A percentile compares a stretch with the other conserved stretches of the same genome.
phyloP scores from a whole-genome alignment of 2,113 vertebrate species.

The Melanerpes formicivorus region DNA sequence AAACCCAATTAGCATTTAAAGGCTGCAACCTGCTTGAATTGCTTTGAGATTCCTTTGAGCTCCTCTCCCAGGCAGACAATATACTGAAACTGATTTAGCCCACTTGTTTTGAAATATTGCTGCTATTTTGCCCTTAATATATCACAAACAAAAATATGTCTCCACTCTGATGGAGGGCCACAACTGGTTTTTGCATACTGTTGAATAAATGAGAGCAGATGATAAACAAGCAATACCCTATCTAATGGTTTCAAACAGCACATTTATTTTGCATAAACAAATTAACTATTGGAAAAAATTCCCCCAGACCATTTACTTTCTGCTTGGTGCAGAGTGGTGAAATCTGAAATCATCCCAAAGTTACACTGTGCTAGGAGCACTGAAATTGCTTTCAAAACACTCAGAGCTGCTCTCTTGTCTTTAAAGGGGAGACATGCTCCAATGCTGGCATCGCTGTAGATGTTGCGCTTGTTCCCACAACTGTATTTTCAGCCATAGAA shows the following conservation, averaged over 20 bases:
- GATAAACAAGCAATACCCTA: neutral
- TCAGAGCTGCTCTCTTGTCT: neutral
- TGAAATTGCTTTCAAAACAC: neutral
- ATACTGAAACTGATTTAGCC: constrained; percentile 40
- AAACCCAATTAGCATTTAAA: constrained; percentile 40
- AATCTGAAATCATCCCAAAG: neutral
- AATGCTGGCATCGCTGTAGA: neutral
- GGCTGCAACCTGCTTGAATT: constrained; percentile 25
- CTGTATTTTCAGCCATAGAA: neutral
- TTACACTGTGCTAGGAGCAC: neutral
- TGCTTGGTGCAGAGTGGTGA: neutral
- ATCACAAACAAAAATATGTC: constrained; percentile 41
- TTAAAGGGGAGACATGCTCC: no score
- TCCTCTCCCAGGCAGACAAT: constrained; percentile 31
- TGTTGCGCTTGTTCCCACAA: neutral
- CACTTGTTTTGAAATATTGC: constrained; percentile 12
- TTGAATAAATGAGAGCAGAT: constrained; percentile 12
- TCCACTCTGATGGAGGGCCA: neutral
- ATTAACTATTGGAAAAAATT: neutral
- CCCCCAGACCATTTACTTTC: neutral
- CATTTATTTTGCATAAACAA: constrained; percentile 23
- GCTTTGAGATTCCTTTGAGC: constrained; percentile 5
- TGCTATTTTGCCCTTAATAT: constrained; percentile 18
- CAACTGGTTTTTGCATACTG: neutral
- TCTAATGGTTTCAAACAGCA: neutral